Evolutionary conservation across 2,888 invertebrate species (phyloP), one percentile per base, ranked within the genome.

Genomic region (Pediacus dermestoides): DNA sequence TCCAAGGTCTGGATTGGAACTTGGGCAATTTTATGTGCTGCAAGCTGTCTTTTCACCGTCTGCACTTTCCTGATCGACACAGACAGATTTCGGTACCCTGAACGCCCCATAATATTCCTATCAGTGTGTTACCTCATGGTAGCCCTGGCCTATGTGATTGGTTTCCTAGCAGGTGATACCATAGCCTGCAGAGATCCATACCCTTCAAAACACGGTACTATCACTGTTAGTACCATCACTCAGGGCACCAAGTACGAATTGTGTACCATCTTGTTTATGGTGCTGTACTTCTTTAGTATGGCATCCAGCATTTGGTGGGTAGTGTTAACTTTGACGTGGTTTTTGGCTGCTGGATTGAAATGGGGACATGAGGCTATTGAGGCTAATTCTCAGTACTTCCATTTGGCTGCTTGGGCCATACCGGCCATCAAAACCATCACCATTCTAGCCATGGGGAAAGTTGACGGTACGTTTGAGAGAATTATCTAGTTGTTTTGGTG

Each of bases 281-380:
- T 93, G 60, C 80, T 94, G 28, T 92, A 92, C 71, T 95, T 94
- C 74, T 95, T 94, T 68, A 88, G 88, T 64, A 94, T 94, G 91
- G 92, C 94, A 14, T 91, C 91, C 28, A 91, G 89, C 64, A 90
- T 95, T 61, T 95, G 96, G 95, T 96, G 95, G 95, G 93, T 95
- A 34, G 84, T 95, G 55, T 73, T 96, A 60, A 93, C 95, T 10
- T 76, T 96, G 47, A 94, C 95, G 37, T 96, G 95, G 95, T 95
- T 94, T 71, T 73, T 96, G 61, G 92, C 94, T 25, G 94, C 95
- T 43, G 94, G 94, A 16, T 77, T 95, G 40, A 95, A 95, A 72
- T 96, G 95, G 95, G 94, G 94, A 27, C 93, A 94, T 70, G 96
- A 96, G 75, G 95, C 95, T 21, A 95, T 96, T 62, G 94, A 94